Base-by-base conservation (phyloP, 2,113 vertebrate species). In the Ia io region DNA sequence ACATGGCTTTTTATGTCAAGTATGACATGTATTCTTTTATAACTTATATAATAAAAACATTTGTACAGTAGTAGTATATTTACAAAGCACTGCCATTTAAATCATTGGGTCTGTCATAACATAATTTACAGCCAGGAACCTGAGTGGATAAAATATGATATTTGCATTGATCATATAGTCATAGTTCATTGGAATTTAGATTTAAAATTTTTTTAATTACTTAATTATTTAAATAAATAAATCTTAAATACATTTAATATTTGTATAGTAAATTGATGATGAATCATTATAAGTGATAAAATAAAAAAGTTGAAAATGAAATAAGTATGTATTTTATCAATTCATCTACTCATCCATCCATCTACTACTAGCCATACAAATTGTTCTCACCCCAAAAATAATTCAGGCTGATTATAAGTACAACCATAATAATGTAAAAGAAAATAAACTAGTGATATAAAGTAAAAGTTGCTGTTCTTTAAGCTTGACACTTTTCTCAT, bases 281-380 rank as follows among this genome's bases (percentile, higher is more conserved):
- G 91, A 95, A 76, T 92, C 83, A 90, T 97, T 96, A 67, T 78
- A 91, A 86, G n/a, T 40, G 77, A 92, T 94, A 90, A 97, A 95
- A 91, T 65, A 95, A 97, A 90, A 95, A 88, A 82, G 30, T 59
- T 84, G 76, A 96, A 93, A 91, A 61, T 30, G 56, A 91, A 47
- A 42, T 92, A 82, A 59, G 10, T 83, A 47, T 11, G 20, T 91
- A 61, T 35, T 65, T 86, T 80, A 82, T 49, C 18, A 18, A 25
- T 67, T 23, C 47, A 53, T 44, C 37, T 12, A 70, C 14, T 9
- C 42, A 70, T 47, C 28, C 28, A 42, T 53, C 10, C 53, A 74
- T 61, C 30, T 85, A n/a, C 28, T 79, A 79, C 9, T 61, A 79
- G 59, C 22, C 44, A 84, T 51, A 44, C 23, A 25, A 76, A 61